Evolutionary conservation across 2,113 vertebrate genomes (phyloP).

Genomic region (Toxostoma redivivum): DNA sequence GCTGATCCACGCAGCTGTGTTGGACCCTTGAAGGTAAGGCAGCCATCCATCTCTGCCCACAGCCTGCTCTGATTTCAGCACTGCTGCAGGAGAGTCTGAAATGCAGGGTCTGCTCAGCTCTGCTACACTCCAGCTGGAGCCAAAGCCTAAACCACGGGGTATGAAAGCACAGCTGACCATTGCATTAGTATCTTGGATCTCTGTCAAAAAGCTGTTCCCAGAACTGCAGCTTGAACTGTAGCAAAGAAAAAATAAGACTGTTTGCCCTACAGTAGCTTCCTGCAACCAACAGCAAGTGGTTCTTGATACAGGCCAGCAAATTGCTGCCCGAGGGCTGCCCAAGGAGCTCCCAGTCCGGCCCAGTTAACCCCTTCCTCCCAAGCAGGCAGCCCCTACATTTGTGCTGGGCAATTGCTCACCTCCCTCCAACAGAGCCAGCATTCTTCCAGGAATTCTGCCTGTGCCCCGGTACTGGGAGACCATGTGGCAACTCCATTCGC

Average conservation of each 20-base stretch:
- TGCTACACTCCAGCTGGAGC: not conserved
- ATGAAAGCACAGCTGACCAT: slow-evolving; percentile 5
- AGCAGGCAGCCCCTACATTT: not conserved
- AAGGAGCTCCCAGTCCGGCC: not conserved
- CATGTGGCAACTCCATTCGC: not conserved
- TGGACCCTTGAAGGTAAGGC: not conserved
- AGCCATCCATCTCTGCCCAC: slow-evolving; percentile 16
- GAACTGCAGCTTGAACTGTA: not conserved
- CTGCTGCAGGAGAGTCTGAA: not conserved
- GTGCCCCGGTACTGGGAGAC: not conserved
- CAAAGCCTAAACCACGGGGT: not conserved
- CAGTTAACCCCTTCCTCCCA: not conserved
- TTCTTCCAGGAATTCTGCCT: not conserved
- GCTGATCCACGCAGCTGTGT: slow-evolving; percentile 25
- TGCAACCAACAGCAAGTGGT: not conserved
- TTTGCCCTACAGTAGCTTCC: not conserved
- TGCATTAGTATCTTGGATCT: not conserved
- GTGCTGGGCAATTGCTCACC: not conserved
- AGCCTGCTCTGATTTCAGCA: not conserved
- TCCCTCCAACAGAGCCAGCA: not conserved
- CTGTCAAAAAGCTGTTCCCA: not conserved
- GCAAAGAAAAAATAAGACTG: not conserved
- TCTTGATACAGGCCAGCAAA: not conserved
- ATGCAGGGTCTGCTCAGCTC: not conserved
- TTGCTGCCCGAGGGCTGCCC: not conserved